Conservation (phyloP, 2,797 vertebrate species). For the Anolis apletophallus region DNA sequence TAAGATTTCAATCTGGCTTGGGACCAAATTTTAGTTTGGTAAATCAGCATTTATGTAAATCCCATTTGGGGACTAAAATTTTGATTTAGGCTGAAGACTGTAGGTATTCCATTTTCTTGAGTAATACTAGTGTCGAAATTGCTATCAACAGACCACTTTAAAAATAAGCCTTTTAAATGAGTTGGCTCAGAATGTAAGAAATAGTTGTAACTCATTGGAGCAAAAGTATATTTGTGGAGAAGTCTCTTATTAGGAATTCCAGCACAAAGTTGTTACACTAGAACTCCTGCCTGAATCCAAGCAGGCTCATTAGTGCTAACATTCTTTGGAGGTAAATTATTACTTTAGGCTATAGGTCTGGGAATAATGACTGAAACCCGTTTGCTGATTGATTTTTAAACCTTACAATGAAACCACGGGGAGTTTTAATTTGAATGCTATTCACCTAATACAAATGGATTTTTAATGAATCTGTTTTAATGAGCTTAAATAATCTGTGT, state of each 20-base stretch:
- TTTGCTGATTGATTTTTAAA: conserved; percentile 25
- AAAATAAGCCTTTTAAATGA: background rate
- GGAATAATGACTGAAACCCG: conserved; percentile 40
- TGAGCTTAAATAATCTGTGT: too few species aligned
- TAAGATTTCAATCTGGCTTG: too few species aligned
- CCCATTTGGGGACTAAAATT: too few species aligned
- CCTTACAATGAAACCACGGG: background rate
- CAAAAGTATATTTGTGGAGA: background rate
- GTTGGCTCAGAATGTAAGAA: background rate
- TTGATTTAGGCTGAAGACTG: too few species aligned
- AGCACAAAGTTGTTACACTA: background rate
- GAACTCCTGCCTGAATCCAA: conserved; percentile 31
- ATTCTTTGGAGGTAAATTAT: conserved; percentile 46
- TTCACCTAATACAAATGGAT: too few species aligned
- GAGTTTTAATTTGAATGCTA: background rate
- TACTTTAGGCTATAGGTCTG: conserved; percentile 1
- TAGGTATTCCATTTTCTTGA: background rate
- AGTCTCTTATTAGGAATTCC: background rate
- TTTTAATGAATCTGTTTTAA: too few species aligned
- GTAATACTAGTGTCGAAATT: background rate
- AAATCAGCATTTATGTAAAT: background rate
- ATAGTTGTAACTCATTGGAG: background rate
- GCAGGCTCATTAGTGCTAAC: conserved; percentile 22
- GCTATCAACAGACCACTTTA: background rate
- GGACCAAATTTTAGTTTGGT: background rate